Evolutionary conservation across 2,797 vertebrate species (phyloP), one percentile per base, ranked within the genome.

Genomic region (Lepidocolaptes lacrymiger): DNA sequence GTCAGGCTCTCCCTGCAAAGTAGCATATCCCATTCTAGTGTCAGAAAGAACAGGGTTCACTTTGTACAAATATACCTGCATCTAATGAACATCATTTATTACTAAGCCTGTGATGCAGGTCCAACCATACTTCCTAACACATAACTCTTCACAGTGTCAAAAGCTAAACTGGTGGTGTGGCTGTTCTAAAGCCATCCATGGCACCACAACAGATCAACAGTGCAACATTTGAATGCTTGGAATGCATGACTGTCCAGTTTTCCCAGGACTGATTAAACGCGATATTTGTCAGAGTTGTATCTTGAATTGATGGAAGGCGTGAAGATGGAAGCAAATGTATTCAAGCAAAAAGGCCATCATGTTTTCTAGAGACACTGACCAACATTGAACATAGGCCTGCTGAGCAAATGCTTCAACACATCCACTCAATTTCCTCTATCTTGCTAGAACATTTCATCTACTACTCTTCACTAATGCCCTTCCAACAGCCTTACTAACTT

Each of bases 31-130:
- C 39, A 73, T 49, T 52, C 49, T 32, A 66, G 43, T 63, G 27
- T 30, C 14, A 1, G 66, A 75, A 87, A 87, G 86, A 85, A 77
- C 16, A 86, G 48, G 49, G 22, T 75, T 93, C 77, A 10, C 51
- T 63, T 66, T 73, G 43, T 73, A 88, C 54, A 63, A 69, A 76
- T 84, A 85, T 6, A 78, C 36, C 46, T 84, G 58, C 26, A 63
- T 44, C 46, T 95, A 90, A 96, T 80, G 72, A 95, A 71, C 24
- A 20, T 43, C 18, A 86, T 91, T 89, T 84, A 88, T 91, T 95
- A 90, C 73, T n/a, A 28, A 95, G 63, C 17, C 72, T 55, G 54
- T 52, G 81, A 68, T 68, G 58, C 76, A 88, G 21, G 28, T n/a
- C n/a, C n/a, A 69, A 24, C 22, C 37, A 19, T 22, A 23, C 14